Conservation (phyloP, 2,888 invertebrate genomes). For the Dorcus hopei region DNA sequence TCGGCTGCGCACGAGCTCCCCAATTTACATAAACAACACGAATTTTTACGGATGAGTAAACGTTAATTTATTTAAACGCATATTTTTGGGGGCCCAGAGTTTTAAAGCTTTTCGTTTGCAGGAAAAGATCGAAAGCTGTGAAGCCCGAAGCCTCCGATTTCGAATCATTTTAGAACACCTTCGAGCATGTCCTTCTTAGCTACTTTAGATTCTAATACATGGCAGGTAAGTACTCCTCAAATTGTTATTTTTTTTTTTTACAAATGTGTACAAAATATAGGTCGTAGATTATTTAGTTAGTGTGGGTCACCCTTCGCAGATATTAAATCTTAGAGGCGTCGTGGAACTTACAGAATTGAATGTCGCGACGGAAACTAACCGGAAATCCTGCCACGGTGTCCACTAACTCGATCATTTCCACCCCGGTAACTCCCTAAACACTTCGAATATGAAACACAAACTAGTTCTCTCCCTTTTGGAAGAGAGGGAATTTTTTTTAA, state of each 20-base stretch:
- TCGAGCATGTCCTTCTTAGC: conserved; percentile 52
- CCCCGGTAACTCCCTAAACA: conserved; percentile 13
- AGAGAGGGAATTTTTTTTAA: background rate
- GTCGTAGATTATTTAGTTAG: no score
- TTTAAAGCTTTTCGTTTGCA: background rate
- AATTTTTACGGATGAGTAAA: no score
- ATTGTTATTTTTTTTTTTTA: background rate
- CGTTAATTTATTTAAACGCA: background rate
- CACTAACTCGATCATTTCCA: conserved; percentile 48
- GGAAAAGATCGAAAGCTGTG: conserved; percentile 3
- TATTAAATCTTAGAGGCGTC: conserved; percentile 7
- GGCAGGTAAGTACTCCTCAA: conserved; percentile 48
- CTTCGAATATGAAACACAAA: conserved; percentile 23
- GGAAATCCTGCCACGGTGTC: conserved; percentile 52
- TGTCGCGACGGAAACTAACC: conserved; percentile 53
- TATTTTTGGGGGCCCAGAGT: background rate
- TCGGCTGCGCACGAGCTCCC: conserved; percentile 5
- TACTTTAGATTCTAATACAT: conserved; percentile 53
- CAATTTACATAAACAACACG: background rate
- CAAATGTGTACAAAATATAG: no score
- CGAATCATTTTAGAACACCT: no score
- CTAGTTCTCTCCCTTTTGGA: background rate
- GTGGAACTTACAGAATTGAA: conserved; percentile 43
- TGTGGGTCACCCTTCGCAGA: conserved; percentile 3
- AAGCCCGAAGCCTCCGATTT: background rate